Percentiles rank a stretch among this genome's conserved stretches.
These are phyloP conservation scores for Diacarnus erythraeanus DNA, from an alignment of 37 sponge, comb jelly and placozoan species.

Conservation along the genomic window DNA sequence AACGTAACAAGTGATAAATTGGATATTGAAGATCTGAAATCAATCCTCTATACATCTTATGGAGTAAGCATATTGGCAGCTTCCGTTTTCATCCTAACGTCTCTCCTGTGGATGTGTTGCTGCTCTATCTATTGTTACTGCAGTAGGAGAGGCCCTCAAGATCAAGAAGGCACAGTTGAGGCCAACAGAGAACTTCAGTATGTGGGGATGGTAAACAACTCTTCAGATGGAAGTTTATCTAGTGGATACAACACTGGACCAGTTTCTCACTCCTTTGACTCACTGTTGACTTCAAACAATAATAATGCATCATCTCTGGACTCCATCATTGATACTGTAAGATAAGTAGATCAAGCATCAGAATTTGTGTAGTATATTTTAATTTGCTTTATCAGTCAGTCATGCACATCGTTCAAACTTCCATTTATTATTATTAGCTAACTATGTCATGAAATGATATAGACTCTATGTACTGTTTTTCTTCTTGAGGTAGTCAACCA, in stretches of 20 bases:
- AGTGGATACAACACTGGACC: conserved; percentile 39
- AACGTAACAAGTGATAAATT: too few species aligned
- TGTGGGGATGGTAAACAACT: conserved; percentile 1
- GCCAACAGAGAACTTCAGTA: conserved; percentile 42
- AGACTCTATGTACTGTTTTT: too few species aligned
- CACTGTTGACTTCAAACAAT: not conserved
- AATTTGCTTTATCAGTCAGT: too few species aligned
- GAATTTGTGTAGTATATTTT: too few species aligned
- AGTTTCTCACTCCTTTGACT: conserved; percentile 14
- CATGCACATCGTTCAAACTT: too few species aligned
- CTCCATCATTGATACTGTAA: conserved; percentile 4
- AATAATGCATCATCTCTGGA: conserved; percentile 32
- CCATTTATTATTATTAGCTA: too few species aligned
- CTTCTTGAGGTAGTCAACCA: conserved; percentile 40
- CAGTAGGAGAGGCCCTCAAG: not conserved
- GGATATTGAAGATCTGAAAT: conserved; percentile 8
- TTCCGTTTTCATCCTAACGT: conserved; percentile 29
- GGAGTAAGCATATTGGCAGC: conserved; percentile 54
- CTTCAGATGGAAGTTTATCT: conserved; percentile 15
- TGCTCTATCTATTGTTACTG: conserved; percentile 59
- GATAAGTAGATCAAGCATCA: too few species aligned
- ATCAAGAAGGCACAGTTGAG: conserved; percentile 40
- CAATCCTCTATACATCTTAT: conserved; percentile 65
- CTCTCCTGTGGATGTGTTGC: conserved; percentile 46
- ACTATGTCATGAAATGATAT: too few species aligned